These are phyloP conservation scores for Lophura nycthemera DNA, from an alignment of 2,113 vertebrate species.

Conservation along the genomic window DNA sequence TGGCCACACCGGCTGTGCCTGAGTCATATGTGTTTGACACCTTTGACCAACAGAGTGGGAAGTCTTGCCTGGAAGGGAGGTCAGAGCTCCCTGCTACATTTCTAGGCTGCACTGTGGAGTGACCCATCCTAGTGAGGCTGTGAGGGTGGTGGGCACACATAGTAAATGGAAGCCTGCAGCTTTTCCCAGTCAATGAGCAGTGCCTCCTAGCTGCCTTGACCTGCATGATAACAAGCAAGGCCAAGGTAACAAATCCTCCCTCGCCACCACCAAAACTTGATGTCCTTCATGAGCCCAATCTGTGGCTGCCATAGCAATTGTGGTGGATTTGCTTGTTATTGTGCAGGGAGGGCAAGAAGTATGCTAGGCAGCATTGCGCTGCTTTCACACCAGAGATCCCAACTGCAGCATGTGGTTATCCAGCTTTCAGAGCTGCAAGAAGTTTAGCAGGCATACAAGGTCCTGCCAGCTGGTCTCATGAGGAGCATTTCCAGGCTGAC, in stretches of 20 bases:
- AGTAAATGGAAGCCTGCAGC: neutral
- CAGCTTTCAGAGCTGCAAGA: neutral
- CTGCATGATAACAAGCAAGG: neutral
- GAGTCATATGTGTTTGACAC: neutral
- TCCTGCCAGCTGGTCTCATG: fast-evolving
- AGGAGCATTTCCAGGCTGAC: neutral
- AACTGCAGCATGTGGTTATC: neutral
- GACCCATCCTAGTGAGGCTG: neutral
- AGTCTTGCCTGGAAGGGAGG: neutral
- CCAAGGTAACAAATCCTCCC: neutral
- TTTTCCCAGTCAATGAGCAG: neutral
- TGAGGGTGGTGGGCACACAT: neutral
- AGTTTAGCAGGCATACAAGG: neutral
- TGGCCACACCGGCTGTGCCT: neutral
- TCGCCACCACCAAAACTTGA: fast-evolving
- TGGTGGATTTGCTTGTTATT: neutral
- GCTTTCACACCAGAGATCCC: neutral
- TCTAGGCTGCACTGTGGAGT: neutral
- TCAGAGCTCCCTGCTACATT: neutral
- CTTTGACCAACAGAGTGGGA: neutral
- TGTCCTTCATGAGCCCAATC: neutral
- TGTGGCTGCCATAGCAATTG: neutral
- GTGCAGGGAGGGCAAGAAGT: neutral
- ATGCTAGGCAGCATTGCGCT: neutral
- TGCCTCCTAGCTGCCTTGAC: neutral